phyloP scores from a whole-genome alignment of 2,888 invertebrate species.

The Stenolophus ochropezus region DNA sequence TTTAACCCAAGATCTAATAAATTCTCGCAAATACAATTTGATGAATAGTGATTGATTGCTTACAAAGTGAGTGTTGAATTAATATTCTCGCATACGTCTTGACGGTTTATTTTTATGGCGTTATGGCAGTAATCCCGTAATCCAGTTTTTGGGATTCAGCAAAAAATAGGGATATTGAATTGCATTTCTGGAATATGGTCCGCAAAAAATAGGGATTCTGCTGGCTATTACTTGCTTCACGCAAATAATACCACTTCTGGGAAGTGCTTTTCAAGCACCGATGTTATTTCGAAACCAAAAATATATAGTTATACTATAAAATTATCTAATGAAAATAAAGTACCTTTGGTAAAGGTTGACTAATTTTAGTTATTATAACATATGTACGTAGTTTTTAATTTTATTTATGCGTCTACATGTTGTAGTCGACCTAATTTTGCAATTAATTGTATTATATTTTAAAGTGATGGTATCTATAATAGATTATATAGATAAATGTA shows the following conservation, averaged over 20 bases:
- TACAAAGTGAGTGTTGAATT: conserved; percentile 55
- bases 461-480: not conserved
- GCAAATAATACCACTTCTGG: not conserved
- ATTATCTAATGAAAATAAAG: too few species aligned
- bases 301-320: not conserved
- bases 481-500: not conserved
- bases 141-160: conserved; percentile 20
- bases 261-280: not conserved
- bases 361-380: too few species aligned
- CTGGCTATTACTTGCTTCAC: not conserved
- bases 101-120: conserved; percentile 31
- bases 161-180: not conserved
- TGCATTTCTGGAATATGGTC: conserved; percentile 5
- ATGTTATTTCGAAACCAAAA: not conserved
- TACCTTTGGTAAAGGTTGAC: too few species aligned
- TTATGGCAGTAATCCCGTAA: conserved; percentile 37
- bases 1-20: conserved; percentile 52
- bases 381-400: too few species aligned
- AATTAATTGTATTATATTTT: not conserved
- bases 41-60: conserved; percentile 59
- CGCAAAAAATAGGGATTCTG: not conserved
- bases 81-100: conserved; percentile 49
- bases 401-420: not conserved
- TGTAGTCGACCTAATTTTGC: not conserved
- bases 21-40: conserved; percentile 58